A percentile compares a stretch with the other conserved stretches of the same genome.
Conservation (phyloP, 2,888 invertebrate genomes). For the Agrotis exclamationis region DNA sequence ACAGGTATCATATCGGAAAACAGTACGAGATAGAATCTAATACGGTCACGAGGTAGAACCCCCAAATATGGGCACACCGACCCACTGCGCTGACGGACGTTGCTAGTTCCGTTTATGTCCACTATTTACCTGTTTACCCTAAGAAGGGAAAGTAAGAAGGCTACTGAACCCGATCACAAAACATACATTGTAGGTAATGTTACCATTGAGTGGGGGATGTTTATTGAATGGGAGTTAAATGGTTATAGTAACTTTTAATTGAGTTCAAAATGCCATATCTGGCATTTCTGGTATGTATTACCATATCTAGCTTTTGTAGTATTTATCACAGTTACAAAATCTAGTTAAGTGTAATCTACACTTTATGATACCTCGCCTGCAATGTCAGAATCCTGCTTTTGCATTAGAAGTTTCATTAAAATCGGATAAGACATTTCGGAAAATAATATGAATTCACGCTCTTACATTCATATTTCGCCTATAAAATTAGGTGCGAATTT, state of each 20-base stretch:
- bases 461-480: not conserved
- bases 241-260: no score
- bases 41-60: slow-evolving; percentile 79
- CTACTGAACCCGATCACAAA: slow-evolving; percentile 71
- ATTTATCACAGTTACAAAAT: not conserved
- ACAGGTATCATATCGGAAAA: slow-evolving; percentile 53
- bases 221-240: not conserved
- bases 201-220: slow-evolving; percentile 35
- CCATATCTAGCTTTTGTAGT: not conserved
- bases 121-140: slow-evolving; percentile 85
- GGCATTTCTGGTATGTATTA: no score
- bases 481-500: not conserved
- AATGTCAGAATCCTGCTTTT: no score
- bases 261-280: no score
- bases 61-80: slow-evolving; percentile 84
- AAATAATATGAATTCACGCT: no score
- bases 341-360: not conserved
- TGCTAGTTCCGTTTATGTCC: slow-evolving; percentile 84
- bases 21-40: slow-evolving; percentile 77
- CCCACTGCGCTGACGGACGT: slow-evolving; percentile 83
- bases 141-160: slow-evolving; percentile 80
- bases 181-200: slow-evolving; percentile 67
- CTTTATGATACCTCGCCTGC: not conserved
- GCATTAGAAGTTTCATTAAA: no score
- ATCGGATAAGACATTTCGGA: no score